These are phyloP conservation scores for Ichneumon xanthorius DNA, from an alignment of 2,888 invertebrate species.

Conservation along the genomic window DNA sequence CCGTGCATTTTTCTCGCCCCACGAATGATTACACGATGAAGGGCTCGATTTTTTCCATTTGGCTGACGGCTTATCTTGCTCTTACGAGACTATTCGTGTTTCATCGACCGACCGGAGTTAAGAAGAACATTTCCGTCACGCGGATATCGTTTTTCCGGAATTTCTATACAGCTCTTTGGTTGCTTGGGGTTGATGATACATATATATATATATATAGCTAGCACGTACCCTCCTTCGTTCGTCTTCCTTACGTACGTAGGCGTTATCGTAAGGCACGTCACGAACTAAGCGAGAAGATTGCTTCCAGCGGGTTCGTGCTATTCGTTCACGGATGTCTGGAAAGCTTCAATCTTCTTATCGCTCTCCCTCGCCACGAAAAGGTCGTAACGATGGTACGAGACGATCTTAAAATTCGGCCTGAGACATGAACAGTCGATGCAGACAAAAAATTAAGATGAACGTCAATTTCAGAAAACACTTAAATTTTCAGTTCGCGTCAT, in stretches of 20 bases:
- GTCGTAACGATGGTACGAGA: slow-evolving; percentile 35
- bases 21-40: neutral
- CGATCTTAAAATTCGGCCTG: slow-evolving; percentile 8
- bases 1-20: neutral
- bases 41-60: neutral
- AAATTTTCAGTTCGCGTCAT: no score
- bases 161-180: neutral
- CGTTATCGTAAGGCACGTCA: slow-evolving; percentile 53
- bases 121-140: slow-evolving; percentile 24
- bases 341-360: slow-evolving; percentile 46
- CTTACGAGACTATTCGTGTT: neutral
- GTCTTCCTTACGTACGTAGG: neutral
- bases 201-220: neutral
- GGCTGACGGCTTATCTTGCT: neutral
- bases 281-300: slow-evolving; percentile 53
- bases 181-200: neutral
- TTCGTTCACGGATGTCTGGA: slow-evolving; percentile 18
- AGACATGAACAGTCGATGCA: neutral
- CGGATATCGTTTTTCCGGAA: slow-evolving; percentile 19
- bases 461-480: no score
- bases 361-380: slow-evolving; percentile 22
- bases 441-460: neutral
- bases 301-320: slow-evolving; percentile 24
- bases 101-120: slow-evolving; percentile 18
- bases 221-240: slow-evolving; percentile 12